Base-by-base conservation (phyloP, 1,140 invertebrate genomes). In the Nebria ingens region DNA sequence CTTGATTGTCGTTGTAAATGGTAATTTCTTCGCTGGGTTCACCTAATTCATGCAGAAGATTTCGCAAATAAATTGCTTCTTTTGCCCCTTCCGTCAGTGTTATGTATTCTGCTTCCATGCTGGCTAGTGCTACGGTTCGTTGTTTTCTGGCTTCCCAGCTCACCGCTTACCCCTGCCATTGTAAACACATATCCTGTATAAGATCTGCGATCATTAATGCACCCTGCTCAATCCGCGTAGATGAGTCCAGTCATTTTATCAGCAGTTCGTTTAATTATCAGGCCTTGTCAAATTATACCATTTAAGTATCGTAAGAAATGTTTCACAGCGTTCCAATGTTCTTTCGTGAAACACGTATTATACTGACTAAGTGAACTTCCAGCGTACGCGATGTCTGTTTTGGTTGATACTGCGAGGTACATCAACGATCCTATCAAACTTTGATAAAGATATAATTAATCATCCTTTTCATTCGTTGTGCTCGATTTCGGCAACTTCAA, bases 51-150 rank as follows among this genome's bases (percentile, higher is more conserved):
- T 21, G 11, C 19, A 61, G 45, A 15, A 72, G 56, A 21, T 58
- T 53, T 55, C 58, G 63, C 15, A 69, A 45, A 63, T 65, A 69
- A 12, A 68, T 61, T 1, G 68, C 62, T 59, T 76, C 72, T 62
- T 71, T 71, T 3, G 67, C 54, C 1, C 65, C 68, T 57, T 66
- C 61, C 34, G 64, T 57, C 6, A 69, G 57, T n/a, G 72, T 70
- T 3, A 76, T 65, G 57, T 75, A 77, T 61, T 78, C 72, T 3
- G 73, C 66, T 55, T 78, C 73, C 25, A 71, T 75, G 3, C 68
- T 70, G 3, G 73, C 74, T 38, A 75, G 62, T 21, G 73, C 68
- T 4, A 74, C 71, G 17, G 65, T 64, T 51, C 56, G 53, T 66
- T 77, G 77, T 58, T 73, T 73, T 21, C 12, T 49, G 15, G 54